Conservation (phyloP, 2,797 vertebrate genomes). For the Atherinosoma microstoma region DNA sequence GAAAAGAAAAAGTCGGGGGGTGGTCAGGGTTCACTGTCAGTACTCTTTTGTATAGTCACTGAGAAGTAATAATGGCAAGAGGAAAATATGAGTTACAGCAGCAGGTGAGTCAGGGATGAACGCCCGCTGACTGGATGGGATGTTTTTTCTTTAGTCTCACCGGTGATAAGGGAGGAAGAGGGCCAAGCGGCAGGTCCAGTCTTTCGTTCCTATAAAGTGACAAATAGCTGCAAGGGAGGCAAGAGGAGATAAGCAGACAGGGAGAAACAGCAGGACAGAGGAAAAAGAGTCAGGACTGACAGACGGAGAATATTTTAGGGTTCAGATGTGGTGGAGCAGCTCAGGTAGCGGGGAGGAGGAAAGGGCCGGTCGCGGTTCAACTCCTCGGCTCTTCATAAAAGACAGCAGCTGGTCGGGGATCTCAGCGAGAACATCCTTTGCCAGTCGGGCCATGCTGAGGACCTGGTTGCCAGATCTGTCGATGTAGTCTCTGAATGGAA, state of each 20-base stretch:
- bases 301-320: slow-evolving; percentile 2
- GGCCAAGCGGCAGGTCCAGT: slow-evolving; percentile 10
- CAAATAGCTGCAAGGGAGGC: slow-evolving; percentile 18
- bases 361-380: slow-evolving; percentile 85
- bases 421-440: slow-evolving; percentile 92
- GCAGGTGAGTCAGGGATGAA: slow-evolving; percentile 40
- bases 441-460: slow-evolving; percentile 95
- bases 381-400: slow-evolving; percentile 90
- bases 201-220: slow-evolving; percentile 25
- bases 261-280: background rate
- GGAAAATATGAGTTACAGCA: slow-evolving; percentile 31
- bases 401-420: slow-evolving; percentile 94
- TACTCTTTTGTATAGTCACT: background rate
- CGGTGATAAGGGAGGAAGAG: slow-evolving; percentile 38
- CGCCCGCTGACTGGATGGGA: slow-evolving; percentile 9
- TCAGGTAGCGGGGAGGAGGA: slow-evolving; percentile 71
- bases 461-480: slow-evolving; percentile 96
- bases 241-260: slow-evolving; percentile 15
- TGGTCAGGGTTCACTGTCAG: slow-evolving; percentile 18
- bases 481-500: slow-evolving; percentile 97
- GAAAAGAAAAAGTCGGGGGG: slow-evolving; percentile 9
- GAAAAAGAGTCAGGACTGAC: background rate
- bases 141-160: slow-evolving; percentile 35
- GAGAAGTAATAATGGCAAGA: slow-evolving; percentile 19
- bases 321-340: slow-evolving; percentile 71